These are phyloP conservation scores for Brachypteracias leptosomus DNA, from an alignment of 2,113 vertebrate genomes.

Conservation along the genomic window DNA sequence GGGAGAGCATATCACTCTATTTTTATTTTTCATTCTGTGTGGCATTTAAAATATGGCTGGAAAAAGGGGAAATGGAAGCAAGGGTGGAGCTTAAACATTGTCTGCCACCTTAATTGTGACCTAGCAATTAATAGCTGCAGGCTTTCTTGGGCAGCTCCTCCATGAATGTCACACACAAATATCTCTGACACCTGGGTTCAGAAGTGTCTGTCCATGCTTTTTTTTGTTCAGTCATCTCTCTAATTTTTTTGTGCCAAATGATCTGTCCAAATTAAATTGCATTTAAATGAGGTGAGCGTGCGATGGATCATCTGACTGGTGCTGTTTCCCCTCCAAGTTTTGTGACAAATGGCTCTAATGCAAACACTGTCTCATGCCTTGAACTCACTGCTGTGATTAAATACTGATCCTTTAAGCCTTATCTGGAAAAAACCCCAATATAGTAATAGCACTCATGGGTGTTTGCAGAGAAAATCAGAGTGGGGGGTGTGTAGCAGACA, in stretches of 20 bases:
- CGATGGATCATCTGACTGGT: background rate
- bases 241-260: conserved; percentile 3
- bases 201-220: background rate
- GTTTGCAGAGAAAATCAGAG: conserved; percentile 1
- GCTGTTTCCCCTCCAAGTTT: background rate
- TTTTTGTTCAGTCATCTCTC: conserved; percentile 46
- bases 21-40: background rate
- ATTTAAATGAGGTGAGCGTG: conserved; percentile 27
- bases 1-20: background rate
- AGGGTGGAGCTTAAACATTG: background rate
- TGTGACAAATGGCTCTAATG: background rate
- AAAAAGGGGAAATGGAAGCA: background rate
- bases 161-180: background rate
- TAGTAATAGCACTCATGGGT: fast-evolving
- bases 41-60: background rate
- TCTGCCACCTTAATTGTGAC: conserved; percentile 16
- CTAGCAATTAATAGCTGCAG: background rate
- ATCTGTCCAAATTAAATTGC: conserved; percentile 31
- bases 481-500: background rate
- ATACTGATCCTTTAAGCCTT: conserved; percentile 37
- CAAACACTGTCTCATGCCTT: background rate
- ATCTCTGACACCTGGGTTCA: background rate
- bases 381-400: conserved; percentile 32
- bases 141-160: conserved; percentile 1
- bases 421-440: background rate